These are phyloP conservation scores for Oceanodroma tethys DNA, from an alignment of 2,113 vertebrate species.

Conservation along the genomic window DNA sequence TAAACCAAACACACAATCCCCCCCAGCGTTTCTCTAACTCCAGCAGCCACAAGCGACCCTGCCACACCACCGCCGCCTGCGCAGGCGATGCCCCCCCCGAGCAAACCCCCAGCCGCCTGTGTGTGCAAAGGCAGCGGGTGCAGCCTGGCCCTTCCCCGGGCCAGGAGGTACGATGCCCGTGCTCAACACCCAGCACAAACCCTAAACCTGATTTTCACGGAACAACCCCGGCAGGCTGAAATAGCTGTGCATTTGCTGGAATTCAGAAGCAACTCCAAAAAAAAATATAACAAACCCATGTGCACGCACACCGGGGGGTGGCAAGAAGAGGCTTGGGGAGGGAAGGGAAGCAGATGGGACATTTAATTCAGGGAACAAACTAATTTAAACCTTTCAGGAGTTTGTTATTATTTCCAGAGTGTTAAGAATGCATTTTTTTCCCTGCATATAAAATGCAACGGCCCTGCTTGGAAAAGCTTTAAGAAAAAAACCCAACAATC, in stretches of 20 bases:
- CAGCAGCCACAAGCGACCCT: neutral
- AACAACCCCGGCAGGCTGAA: neutral
- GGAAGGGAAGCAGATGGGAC: conserved; percentile 60
- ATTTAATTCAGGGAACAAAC: conserved; percentile 61
- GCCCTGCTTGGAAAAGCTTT: neutral
- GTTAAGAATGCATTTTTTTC: conserved; percentile 29
- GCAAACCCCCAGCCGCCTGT: accelerated
- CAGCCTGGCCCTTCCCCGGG: neutral
- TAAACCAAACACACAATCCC: neutral
- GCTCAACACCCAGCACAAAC: neutral
- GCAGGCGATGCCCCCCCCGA: neutral
- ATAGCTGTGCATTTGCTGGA: neutral
- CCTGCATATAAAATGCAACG: neutral
- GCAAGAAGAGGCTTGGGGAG: conserved; percentile 4
- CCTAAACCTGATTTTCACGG: neutral
- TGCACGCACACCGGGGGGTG: neutral
- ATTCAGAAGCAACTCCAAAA: neutral
- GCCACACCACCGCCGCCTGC: accelerated
- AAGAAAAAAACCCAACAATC: neutral
- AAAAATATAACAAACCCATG: neutral
- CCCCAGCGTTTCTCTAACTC: neutral
- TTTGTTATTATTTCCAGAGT: conserved; percentile 55
- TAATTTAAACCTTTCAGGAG: conserved; percentile 54
- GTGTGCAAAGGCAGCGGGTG: neutral
- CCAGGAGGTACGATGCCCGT: accelerated